Evolutionary conservation across 2,113 vertebrate species (phyloP).

Genomic region (Orientallactaga bullata): DNA sequence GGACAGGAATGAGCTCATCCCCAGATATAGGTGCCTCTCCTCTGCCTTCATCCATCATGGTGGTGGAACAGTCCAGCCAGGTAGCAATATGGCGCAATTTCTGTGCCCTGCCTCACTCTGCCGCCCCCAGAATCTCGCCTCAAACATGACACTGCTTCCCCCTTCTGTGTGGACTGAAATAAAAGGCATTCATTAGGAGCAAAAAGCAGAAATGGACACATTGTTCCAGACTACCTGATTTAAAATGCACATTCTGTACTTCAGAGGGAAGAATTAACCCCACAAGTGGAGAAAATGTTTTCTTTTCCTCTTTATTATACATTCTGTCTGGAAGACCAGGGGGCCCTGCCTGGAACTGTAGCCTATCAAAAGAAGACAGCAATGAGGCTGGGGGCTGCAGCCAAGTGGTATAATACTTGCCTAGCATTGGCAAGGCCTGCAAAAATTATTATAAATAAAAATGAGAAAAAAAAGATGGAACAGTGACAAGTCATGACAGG

Average conservation of each 20-base stretch:
- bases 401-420: not conserved
- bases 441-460: not conserved
- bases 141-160: conserved; percentile 31
- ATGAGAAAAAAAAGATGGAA: not conserved
- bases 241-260: conserved; percentile 52
- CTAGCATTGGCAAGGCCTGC: not conserved
- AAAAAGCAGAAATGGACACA: conserved; percentile 14
- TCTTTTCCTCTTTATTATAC: not conserved
- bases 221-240: conserved; percentile 26
- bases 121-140: conserved; percentile 39
- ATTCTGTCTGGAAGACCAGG: not conserved
- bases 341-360: not conserved
- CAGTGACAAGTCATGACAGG: not conserved
- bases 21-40: not conserved
- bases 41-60: conserved; percentile 36
- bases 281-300: conserved; percentile 40
- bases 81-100: conserved; percentile 74
- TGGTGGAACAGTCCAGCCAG: conserved; percentile 60
- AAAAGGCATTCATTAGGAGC: conserved; percentile 25
- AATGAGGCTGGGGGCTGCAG: not conserved
- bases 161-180: conserved; percentile 42
- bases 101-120: conserved; percentile 61
- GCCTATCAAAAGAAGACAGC: not conserved
- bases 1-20: not conserved
- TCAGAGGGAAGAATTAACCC: conserved; percentile 39